phyloP scores from a whole-genome alignment of 2,888 invertebrate species.

The Scotopteryx bipunctaria region DNA sequence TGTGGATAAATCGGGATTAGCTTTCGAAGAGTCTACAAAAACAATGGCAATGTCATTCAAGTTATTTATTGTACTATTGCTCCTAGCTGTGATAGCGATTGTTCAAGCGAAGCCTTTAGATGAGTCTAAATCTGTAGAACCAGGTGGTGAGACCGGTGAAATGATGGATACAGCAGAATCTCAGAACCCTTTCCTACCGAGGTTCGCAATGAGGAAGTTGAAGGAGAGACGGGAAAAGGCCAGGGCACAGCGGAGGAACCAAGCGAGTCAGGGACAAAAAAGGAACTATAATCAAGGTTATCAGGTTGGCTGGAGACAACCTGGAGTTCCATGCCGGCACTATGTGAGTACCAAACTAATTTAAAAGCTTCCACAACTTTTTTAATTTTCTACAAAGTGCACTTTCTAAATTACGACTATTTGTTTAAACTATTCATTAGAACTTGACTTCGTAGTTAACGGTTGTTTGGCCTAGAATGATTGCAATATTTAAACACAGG shows the following conservation, averaged over 20 bases:
- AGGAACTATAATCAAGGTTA: constrained; percentile 37
- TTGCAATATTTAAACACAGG: constrained; percentile 58
- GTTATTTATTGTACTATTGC: constrained; percentile 43
- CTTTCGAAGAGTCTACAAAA: constrained; percentile 36
- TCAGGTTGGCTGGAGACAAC: constrained; percentile 25
- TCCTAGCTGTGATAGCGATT: constrained; percentile 43
- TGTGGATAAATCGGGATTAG: constrained; percentile 60
- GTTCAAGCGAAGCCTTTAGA: constrained; percentile 53
- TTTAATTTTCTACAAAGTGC: constrained; percentile 18
- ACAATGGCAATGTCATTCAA: constrained; percentile 46
- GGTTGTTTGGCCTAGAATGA: constrained; percentile 64
- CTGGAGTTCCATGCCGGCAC: constrained; percentile 36
- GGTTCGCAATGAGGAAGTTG: constrained; percentile 70
- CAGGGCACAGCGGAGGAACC: constrained; percentile 58
- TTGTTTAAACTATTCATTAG: constrained; percentile 32
- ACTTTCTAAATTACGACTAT: constrained; percentile 30
- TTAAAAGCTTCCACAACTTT: neutral
- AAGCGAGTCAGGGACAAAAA: constrained; percentile 43
- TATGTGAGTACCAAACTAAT: constrained; percentile 53
- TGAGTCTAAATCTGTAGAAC: constrained; percentile 32
- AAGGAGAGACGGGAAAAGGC: constrained; percentile 64
- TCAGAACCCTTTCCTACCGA: constrained; percentile 70
- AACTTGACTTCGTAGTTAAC: constrained; percentile 26
- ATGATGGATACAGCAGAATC: constrained; percentile 72
- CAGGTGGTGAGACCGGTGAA: constrained; percentile 43